Base-by-base conservation (phyloP, 2,113 vertebrate species). In the Clarias gariepinus region DNA sequence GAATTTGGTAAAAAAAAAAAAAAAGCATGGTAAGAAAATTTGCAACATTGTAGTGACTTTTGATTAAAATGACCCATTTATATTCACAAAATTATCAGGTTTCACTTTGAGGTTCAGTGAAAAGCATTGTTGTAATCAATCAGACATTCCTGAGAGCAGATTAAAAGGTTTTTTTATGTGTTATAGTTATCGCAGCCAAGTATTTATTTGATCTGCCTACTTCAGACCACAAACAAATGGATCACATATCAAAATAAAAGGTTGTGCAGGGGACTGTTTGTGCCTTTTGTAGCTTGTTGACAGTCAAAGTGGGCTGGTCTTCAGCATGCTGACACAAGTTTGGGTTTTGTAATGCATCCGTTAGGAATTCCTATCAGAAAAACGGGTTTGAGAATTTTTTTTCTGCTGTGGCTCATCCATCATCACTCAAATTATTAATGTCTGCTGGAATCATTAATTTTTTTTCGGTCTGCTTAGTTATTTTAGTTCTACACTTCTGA, bases 401-500 rank as follows among this genome's bases (percentile, higher is more conserved):
- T 58, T 30, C 8, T 52, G 30, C 33, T 47, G 76, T 28, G n/a
- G 16, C 60, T 58, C 80, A 79, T 77, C 47, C 53, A 12, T 90
- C 81, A 52, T 61, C 86, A 15, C 81, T 63, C 60, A 77, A 90
- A 68, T 83, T 76, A 89, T 85, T 82, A 64, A 63, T 33, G 57
- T 71, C 79, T 81, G 68, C 63, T 86, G 69, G 84, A 82, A 53
- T 66, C 4, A 60, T 57, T 55, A 15, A 25, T 90, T 89, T 78
- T 82, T 86, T 83, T 77, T 68, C 19, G 66, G 87, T 90, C 89
- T 57, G 71, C 71, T 81, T 16, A 23, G 83, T 88, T 87, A 87
- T 90, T 84, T 87, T 90, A 7, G 30, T 83, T 85, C 88, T 88
- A 87, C 85, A 41, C 85, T 84, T 88, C 85, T 8, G 89, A 93